Evolutionary conservation across 92 coral and sea anemone species (phyloP).

Genomic region (Paramuricea clavata): DNA sequence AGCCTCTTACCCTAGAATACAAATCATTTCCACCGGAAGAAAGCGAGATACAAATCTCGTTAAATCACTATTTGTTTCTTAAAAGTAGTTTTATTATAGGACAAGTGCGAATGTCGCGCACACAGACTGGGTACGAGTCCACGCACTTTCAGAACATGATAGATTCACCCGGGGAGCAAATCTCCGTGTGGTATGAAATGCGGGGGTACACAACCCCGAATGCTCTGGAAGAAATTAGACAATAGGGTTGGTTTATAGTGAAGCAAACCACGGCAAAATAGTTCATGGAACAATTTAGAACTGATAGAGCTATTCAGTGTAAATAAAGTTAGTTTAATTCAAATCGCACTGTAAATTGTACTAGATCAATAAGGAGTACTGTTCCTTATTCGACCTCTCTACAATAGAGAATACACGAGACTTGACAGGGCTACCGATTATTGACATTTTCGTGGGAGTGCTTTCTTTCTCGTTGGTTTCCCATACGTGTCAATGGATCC

Average conservation of each 20-base stretch:
- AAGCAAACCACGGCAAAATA: no score
- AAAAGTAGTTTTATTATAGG: constrained; percentile 48
- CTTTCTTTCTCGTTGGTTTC: no score
- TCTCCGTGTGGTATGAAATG: constrained; percentile 43
- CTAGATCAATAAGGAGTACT: no score
- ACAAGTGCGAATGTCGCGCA: constrained; percentile 7
- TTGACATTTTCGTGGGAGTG: no score
- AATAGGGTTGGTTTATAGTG: not conserved
- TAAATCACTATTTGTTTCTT: constrained; percentile 37
- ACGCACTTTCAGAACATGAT: constrained; percentile 27
- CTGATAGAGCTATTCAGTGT: not conserved
- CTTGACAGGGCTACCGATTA: no score
- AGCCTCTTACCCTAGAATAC: not conserved
- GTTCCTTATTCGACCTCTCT: no score
- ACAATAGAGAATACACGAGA: no score
- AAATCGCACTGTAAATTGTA: no score
- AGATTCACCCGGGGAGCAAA: constrained; percentile 27
- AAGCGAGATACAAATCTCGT: constrained; percentile 14
- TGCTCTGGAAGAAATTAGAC: constrained; percentile 3
- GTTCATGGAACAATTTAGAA: no score
- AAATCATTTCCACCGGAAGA: constrained; percentile 5
- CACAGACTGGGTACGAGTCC: constrained; percentile 36
- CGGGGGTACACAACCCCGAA: constrained; percentile 1
- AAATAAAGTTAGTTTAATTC: no score
- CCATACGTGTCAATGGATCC: no score